Percentiles rank a stretch among this genome's conserved stretches.
These are phyloP conservation scores for Myiagra hebetior DNA, from an alignment of 2,113 vertebrate genomes.

Conservation along the genomic window DNA sequence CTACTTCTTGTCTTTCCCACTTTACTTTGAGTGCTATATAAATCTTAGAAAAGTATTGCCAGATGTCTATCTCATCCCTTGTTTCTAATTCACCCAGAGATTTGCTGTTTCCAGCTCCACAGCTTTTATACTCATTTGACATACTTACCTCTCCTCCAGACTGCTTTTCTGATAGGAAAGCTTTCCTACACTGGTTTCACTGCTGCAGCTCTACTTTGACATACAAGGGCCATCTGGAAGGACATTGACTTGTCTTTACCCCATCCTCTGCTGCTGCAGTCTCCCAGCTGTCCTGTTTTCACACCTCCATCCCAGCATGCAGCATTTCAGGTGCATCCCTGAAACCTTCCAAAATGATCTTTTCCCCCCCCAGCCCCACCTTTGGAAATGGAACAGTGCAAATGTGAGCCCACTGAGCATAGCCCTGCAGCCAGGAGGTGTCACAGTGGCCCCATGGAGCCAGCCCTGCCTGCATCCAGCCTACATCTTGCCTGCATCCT, in stretches of 20 bases:
- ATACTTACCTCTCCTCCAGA: neutral
- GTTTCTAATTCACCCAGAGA: neutral
- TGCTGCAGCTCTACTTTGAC: neutral
- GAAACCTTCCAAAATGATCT: neutral
- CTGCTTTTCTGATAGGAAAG: neutral
- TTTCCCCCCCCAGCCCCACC: fast-evolving
- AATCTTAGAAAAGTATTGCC: neutral
- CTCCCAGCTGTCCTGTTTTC: neutral
- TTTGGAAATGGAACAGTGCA: neutral
- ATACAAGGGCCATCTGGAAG: neutral
- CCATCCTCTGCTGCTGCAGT: neutral
- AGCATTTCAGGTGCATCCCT: neutral
- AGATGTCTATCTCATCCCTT: neutral
- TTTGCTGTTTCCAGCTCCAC: neutral
- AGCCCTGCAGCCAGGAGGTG: neutral
- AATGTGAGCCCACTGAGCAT: fast-evolving
- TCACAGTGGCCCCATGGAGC: fast-evolving
- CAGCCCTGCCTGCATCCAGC: neutral
- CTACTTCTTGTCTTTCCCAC: neutral
- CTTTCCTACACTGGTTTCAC: neutral
- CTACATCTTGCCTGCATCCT: neutral
- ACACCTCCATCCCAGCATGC: fast-evolving
- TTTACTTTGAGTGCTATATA: neutral
- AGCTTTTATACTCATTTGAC: neutral
- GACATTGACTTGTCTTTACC: neutral